A percentile compares a stretch with the other conserved stretches of the same genome.
Conservation (phyloP, 2,113 vertebrate genomes). For the Lasiurus borealis region DNA sequence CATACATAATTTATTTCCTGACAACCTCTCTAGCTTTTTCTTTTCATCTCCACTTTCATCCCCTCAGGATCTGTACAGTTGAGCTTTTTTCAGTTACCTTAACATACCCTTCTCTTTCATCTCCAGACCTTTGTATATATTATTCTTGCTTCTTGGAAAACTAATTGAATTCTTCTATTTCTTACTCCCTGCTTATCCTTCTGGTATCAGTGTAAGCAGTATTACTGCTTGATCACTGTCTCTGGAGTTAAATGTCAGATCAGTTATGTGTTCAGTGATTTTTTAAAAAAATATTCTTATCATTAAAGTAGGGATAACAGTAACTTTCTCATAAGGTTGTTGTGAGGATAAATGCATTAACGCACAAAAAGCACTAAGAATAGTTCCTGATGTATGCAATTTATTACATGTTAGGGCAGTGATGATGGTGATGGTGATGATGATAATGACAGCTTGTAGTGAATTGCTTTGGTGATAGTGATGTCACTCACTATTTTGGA, state of each 20-base stretch:
- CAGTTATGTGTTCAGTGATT: constrained; percentile 21
- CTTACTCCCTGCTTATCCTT: neutral
- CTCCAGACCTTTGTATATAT: neutral
- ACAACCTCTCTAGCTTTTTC: neutral
- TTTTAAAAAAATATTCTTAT: neutral
- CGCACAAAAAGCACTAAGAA: neutral
- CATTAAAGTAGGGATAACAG: neutral
- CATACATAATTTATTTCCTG: constrained; percentile 9
- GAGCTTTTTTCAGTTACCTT: neutral
- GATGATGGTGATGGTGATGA: neutral
- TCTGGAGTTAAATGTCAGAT: neutral
- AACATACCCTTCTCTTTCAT: neutral
- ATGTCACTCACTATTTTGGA: too few relatives aligned
- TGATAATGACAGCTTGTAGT: neutral
- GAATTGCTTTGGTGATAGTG: neutral
- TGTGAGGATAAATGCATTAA: neutral
- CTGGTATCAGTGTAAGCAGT: neutral
- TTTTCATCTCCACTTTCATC: neutral
- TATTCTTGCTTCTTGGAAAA: neutral
- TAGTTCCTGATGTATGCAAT: neutral
- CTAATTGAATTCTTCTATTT: neutral
- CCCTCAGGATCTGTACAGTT: neutral
- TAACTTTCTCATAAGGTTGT: neutral
- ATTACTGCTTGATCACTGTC: neutral
- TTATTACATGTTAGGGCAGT: neutral